Evolutionary conservation across 1,140 invertebrate species (phyloP).

Genomic region (Bombus polaris): DNA sequence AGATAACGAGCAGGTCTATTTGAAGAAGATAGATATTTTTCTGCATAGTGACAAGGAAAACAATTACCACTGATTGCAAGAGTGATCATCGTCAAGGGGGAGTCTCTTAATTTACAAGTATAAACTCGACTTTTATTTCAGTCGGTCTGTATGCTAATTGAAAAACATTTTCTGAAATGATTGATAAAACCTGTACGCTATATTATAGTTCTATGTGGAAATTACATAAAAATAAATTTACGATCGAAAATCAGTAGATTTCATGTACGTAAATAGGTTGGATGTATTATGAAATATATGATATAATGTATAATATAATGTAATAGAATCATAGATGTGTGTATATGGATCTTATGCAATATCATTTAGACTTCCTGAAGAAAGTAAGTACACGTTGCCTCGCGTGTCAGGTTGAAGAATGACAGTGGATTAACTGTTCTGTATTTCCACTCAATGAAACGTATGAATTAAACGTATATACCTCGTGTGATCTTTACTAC

Average conservation of each 20-base stretch:
- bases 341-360: conserved; percentile 12
- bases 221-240: not conserved
- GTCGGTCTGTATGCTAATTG: not conserved
- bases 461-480: conserved; percentile 9
- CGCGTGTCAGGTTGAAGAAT: not conserved
- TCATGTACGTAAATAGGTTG: not conserved
- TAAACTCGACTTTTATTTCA: not conserved
- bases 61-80: not conserved
- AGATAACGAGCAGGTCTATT: not conserved
- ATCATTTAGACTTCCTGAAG: conserved; percentile 31
- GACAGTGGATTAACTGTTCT: not conserved
- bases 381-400: conserved; percentile 15
- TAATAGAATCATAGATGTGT: not conserved
- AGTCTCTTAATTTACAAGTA: not conserved
- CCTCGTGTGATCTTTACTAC: not conserved
- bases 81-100: not conserved
- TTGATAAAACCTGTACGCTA: not conserved
- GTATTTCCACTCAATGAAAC: not conserved
- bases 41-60: not conserved
- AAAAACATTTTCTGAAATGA: not conserved
- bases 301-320: too few species aligned
- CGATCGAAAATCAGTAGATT: not conserved
- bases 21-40: not conserved
- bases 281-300: not conserved
- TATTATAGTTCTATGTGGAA: not conserved